phyloP scores from a whole-genome alignment of 1,140 invertebrate species.

The Polyergus mexicanus region DNA sequence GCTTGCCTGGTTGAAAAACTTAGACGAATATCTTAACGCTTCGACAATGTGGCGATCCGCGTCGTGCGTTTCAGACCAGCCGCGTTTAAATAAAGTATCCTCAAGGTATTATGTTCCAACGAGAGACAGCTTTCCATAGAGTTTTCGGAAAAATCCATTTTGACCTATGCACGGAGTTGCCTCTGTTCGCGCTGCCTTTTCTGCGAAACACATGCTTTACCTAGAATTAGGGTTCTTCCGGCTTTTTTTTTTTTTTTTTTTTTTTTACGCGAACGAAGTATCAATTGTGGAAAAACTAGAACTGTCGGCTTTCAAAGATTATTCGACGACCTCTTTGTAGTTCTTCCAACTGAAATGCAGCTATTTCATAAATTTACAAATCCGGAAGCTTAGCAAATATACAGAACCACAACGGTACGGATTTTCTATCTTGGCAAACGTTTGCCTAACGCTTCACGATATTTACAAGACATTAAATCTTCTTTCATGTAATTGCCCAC shows the following conservation, averaged over 20 bases:
- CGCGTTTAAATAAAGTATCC: constrained; percentile 18
- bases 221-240: constrained; percentile 67
- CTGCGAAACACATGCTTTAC: constrained; percentile 57
- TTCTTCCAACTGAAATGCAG: constrained; percentile 38
- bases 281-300: constrained; percentile 8
- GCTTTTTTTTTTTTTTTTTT: constrained; percentile 58
- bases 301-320: constrained; percentile 22
- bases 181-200: constrained; percentile 26
- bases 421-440: background rate
- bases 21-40: constrained; percentile 41
- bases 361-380: background rate
- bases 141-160: constrained; percentile 36
- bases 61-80: constrained; percentile 15
- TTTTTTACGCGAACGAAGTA: background rate
- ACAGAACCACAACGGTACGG: no score
- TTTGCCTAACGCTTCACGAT: background rate
- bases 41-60: constrained; percentile 32
- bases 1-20: constrained; percentile 32
- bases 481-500: background rate
- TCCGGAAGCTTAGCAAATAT: background rate
- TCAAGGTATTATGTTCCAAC: constrained; percentile 3
- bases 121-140: background rate
- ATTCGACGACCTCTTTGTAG: constrained; percentile 48
- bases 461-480: constrained; percentile 8
- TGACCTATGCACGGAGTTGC: constrained; percentile 29